A percentile compares a stretch with the other conserved stretches of the same genome.
Conservation (phyloP, 2,797 vertebrate genomes). For the Salarias fasciatus region DNA sequence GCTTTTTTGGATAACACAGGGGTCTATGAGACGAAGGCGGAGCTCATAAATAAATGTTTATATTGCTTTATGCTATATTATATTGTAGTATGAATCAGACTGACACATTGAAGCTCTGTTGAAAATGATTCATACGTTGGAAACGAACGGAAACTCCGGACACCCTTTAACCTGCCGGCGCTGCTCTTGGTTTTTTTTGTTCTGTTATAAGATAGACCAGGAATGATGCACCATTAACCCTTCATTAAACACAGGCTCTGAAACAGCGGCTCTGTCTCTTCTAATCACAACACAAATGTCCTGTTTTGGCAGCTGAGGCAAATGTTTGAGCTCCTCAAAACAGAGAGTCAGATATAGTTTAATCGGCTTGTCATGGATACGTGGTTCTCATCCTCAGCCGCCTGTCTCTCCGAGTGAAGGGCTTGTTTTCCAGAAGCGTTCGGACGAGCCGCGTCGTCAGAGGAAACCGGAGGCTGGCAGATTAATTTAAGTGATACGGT, state of each 20-base stretch:
- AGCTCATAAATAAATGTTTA: too few species aligned
- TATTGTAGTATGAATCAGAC: too few species aligned
- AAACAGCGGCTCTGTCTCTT: constrained; percentile 19
- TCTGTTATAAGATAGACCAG: neutral
- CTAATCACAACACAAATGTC: constrained; percentile 29
- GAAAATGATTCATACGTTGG: too few species aligned
- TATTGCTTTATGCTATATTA: too few species aligned
- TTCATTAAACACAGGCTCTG: constrained; percentile 33
- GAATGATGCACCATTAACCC: constrained; percentile 33
- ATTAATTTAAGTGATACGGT: constrained; percentile 19
- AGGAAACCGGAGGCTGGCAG: constrained; percentile 10
- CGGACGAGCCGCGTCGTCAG: constrained; percentile 27
- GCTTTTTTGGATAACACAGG: too few species aligned
- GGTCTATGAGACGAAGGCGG: too few species aligned
- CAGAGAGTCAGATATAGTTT: constrained; percentile 21
- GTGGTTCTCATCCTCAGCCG: constrained; percentile 3
- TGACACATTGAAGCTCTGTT: too few species aligned
- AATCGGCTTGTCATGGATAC: constrained; percentile 29
- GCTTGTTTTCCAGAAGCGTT: constrained; percentile 1
- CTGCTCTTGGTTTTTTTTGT: too few species aligned
- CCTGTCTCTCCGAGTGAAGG: constrained; percentile 29
- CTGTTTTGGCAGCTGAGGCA: constrained; percentile 27
- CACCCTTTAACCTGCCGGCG: too few species aligned
- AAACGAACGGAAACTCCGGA: too few species aligned
- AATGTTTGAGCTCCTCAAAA: constrained; percentile 16